Base-by-base conservation (phyloP, 2,888 invertebrate species). In the Rhorus exstirpatorius region DNA sequence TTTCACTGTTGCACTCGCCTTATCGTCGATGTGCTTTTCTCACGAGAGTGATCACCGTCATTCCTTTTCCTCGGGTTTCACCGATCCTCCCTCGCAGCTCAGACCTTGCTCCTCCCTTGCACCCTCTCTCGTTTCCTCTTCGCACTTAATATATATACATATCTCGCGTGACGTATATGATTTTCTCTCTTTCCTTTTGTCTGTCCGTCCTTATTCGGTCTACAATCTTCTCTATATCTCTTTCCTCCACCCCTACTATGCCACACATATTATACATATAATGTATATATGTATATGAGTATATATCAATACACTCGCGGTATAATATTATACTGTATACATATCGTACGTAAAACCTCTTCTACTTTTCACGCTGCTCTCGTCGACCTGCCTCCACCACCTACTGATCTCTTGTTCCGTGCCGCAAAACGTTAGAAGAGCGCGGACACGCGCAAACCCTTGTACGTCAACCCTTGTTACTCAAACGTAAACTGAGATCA, bases 331-430 rank as follows among this genome's bases (percentile, higher is more conserved):
- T 24, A 14, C 61, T 81, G 12, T 76, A 49, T 81, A 51, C 60
- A 41, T 68, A 51, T 74, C 55, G 55, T 51, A 26, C 24, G 31
- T 26, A 31, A 24, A 51, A 81, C 70, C 78, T 83, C 81, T 75
- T 75, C 78, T 71, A 68, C 83, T 84, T 80, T 82, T 79, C 68
- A 63, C 65, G 65, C 60, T 70, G 46, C 76, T 26, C 76, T 26
- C 55, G 77, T 67, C 55, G 58, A 81, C 60, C 71, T 84, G 87
- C 90, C 92, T 92, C 91, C 84, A 89, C 87, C 86, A 79, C 79
- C 86, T 92, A 91, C 92, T 92, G 92, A 86, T 91, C 87, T 91
- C 92, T 92, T 92, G 92, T 91, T 92, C 91, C 90, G 67, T 35
- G 74, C 84, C 86, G 84, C 85, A 79, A 85, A 87, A 82, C 86